Percentiles rank a stretch among this genome's conserved stretches.
These are phyloP conservation scores for Flexamia atlantica DNA, from an alignment of 2,888 invertebrate genomes.

Conservation along the genomic window DNA sequence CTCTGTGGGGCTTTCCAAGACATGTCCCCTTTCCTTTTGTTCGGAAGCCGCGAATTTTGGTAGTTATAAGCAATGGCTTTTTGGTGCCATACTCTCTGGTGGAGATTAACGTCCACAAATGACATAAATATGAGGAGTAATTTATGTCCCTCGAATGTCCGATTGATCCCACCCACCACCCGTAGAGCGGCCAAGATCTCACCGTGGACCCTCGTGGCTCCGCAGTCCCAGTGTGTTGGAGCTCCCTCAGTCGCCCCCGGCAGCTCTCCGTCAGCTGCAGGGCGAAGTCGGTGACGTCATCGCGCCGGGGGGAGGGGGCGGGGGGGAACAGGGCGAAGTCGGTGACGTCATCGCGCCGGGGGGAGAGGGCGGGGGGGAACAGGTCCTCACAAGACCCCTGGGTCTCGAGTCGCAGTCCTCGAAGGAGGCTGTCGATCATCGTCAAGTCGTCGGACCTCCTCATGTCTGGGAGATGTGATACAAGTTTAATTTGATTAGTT, in stretches of 20 bases:
- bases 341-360: background rate
- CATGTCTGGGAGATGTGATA: background rate
- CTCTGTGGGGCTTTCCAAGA: no score
- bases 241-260: background rate
- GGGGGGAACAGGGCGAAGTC: no score
- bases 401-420: background rate
- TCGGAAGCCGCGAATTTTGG: background rate
- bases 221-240: background rate
- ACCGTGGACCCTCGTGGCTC: background rate
- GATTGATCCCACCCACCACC: no score
- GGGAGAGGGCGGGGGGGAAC: background rate
- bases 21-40: no score
- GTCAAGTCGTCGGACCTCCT: background rate
- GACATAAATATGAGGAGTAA: background rate
- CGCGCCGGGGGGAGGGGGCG: background rate
- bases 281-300: slow-evolving; percentile 32
- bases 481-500: no score
- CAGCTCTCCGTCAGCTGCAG: background rate
- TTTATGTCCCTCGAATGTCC: no score
- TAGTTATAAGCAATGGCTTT: background rate
- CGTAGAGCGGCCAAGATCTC: no score
- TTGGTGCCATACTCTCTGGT: background rate
- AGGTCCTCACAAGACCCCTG: background rate
- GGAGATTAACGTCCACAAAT: background rate
- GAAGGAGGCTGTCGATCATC: background rate